These are phyloP conservation scores for Cyphomyrus plagiostoma DNA, from an alignment of 2,113 vertebrate genomes.

Conservation along the genomic window DNA sequence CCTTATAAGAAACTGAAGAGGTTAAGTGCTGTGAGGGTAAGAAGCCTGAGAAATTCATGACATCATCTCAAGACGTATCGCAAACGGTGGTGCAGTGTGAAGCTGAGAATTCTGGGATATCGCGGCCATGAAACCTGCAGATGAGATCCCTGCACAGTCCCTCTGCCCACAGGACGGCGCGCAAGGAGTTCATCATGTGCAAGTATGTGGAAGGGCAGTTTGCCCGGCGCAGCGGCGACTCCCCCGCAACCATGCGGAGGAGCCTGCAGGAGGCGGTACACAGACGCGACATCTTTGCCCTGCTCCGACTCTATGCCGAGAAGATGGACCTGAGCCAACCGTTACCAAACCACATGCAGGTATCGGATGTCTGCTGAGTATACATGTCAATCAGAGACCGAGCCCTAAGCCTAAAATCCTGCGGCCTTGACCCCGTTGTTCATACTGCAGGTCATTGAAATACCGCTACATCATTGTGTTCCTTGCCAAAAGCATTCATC, in stretches of 20 bases:
- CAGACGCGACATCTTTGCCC: constrained; percentile 49
- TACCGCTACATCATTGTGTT: background rate
- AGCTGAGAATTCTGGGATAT: background rate
- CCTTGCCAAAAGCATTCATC: background rate
- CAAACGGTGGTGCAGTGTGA: background rate
- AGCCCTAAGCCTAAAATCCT: background rate
- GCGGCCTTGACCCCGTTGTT: background rate
- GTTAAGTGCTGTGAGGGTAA: background rate
- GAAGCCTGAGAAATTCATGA: background rate
- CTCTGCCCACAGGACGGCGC: constrained; percentile 39
- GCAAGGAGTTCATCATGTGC: constrained; percentile 60
- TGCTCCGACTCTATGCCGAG: constrained; percentile 58
- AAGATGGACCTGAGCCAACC: constrained; percentile 51
- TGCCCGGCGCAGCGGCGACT: constrained; percentile 36
- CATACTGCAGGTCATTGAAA: background rate
- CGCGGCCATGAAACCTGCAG: background rate
- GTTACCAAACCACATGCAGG: constrained; percentile 51
- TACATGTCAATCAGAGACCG: background rate
- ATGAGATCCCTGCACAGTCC: background rate
- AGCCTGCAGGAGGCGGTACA: constrained; percentile 46
- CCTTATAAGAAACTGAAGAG: background rate
- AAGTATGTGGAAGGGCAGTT: constrained; percentile 62
- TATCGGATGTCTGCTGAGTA: constrained; percentile 27
- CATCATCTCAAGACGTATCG: background rate
- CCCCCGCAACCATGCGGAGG: constrained; percentile 29